A percentile compares a stretch with the other conserved stretches of the same genome.
phyloP scores from a whole-genome alignment of 2,797 vertebrate genomes.

The Dicrostonyx torquatus region DNA sequence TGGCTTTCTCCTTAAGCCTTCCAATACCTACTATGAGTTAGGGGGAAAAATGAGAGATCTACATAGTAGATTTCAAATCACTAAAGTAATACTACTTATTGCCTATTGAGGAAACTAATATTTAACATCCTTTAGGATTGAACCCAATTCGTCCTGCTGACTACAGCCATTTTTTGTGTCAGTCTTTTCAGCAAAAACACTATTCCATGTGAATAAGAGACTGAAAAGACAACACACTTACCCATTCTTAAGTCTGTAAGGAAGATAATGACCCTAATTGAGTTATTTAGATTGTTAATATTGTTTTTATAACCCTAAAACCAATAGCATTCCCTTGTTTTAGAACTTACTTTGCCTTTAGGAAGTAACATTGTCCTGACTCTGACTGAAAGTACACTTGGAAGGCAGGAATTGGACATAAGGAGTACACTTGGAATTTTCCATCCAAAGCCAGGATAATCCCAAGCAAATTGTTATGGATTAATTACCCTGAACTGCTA shows the following conservation, averaged over 20 bases:
- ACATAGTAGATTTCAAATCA: not conserved
- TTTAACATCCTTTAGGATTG: not conserved
- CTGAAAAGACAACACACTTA: not conserved
- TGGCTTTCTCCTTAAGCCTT: slow-evolving; percentile 39
- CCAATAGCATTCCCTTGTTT: not conserved
- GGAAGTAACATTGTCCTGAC: not conserved
- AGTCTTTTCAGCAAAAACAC: not conserved
- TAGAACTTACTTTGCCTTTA: not conserved
- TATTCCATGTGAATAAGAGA: not conserved
- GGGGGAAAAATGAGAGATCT: not conserved
- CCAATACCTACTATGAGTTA: slow-evolving; percentile 49
- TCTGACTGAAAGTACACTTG: not conserved
- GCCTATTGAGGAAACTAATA: not conserved
- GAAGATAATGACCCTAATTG: not conserved
- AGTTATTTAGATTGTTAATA: not conserved
- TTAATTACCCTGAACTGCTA: not conserved
- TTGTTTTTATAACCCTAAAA: not conserved
- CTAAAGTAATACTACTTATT: not conserved
- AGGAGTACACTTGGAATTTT: not conserved
- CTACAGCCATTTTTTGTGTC: not conserved
- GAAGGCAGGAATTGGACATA: not conserved
- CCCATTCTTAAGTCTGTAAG: not conserved
- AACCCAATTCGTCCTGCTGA: not conserved
- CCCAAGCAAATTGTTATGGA: not conserved
- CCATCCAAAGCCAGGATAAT: not conserved